Evolutionary conservation across 2,888 invertebrate species (phyloP).

Genomic region (Odontocerum albicorne): DNA sequence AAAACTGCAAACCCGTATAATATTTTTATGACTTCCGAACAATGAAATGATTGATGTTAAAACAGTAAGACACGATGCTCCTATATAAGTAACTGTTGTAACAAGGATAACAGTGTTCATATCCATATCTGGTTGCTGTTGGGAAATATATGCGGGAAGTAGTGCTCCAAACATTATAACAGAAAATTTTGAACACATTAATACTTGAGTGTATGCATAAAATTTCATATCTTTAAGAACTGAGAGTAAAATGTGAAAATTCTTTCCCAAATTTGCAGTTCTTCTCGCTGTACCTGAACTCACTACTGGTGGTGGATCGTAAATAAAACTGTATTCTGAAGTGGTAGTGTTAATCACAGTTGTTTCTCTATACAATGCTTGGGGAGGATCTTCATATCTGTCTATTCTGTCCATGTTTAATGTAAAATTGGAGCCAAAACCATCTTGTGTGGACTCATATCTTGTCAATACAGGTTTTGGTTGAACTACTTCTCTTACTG

Average conservation of each 20-base stretch:
- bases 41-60: conserved; percentile 51
- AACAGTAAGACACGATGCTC: conserved; percentile 51
- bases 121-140: conserved; percentile 48
- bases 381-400: conserved; percentile 47
- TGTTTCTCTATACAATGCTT: conserved; percentile 59
- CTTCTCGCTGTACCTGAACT: conserved; percentile 48
- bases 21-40: conserved; percentile 48
- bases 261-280: conserved; percentile 51
- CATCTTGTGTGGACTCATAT: conserved; percentile 37
- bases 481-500: conserved; percentile 21
- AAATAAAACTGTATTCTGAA: conserved; percentile 46
- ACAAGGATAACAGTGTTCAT: conserved; percentile 52
- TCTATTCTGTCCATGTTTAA: conserved; percentile 51
- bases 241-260: conserved; percentile 49
- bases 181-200: conserved; percentile 58
- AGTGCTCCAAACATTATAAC: conserved; percentile 54
- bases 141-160: conserved; percentile 58
- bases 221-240: conserved; percentile 55
- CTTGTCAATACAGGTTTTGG: conserved; percentile 23
- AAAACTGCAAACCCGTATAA: conserved; percentile 52
- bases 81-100: conserved; percentile 47
- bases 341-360: conserved; percentile 53
- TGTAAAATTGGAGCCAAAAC: conserved; percentile 48
- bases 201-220: conserved; percentile 58
- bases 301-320: conserved; percentile 43